These are phyloP conservation scores for Pelusios castaneus DNA, from an alignment of 2,113 vertebrate genomes.

Conservation along the genomic window DNA sequence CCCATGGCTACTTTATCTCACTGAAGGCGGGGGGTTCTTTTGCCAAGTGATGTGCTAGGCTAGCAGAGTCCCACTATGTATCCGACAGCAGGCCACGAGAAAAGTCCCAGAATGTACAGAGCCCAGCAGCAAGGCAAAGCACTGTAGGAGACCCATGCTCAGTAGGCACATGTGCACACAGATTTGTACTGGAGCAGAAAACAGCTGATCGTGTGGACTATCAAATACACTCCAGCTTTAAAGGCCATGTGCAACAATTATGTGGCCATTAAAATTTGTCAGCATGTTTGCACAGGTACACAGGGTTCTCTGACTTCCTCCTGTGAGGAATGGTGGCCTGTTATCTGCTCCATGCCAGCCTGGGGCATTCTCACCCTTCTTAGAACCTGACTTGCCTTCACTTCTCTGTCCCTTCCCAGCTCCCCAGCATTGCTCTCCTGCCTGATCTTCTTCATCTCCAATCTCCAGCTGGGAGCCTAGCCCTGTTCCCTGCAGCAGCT, in stretches of 20 bases:
- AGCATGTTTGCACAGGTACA: background rate
- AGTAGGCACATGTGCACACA: background rate
- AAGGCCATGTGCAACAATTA: constrained; percentile 1
- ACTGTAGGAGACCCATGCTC: too few relatives aligned
- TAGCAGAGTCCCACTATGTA: too few relatives aligned
- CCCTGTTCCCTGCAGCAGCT: background rate
- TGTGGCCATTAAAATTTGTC: background rate
- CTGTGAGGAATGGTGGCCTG: background rate
- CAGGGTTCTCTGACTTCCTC: background rate
- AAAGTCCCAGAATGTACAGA: too few relatives aligned
- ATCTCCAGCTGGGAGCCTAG: background rate
- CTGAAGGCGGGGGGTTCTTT: background rate
- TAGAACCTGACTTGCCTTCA: background rate
- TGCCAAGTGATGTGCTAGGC: too few relatives aligned
- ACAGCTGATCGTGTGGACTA: background rate
- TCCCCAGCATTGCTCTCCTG: background rate
- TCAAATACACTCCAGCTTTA: background rate
- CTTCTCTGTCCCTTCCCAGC: background rate
- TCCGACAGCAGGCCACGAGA: too few relatives aligned
- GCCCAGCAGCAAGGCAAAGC: too few relatives aligned
- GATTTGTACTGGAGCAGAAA: background rate
- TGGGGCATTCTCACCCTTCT: background rate
- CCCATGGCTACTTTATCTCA: background rate
- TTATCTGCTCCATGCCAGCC: background rate
- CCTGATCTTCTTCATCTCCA: background rate